A percentile compares a stretch with the other conserved stretches of the same genome.
Conservation (phyloP, 2,113 vertebrate genomes). For the Dicerorhinus sumatrensis region DNA sequence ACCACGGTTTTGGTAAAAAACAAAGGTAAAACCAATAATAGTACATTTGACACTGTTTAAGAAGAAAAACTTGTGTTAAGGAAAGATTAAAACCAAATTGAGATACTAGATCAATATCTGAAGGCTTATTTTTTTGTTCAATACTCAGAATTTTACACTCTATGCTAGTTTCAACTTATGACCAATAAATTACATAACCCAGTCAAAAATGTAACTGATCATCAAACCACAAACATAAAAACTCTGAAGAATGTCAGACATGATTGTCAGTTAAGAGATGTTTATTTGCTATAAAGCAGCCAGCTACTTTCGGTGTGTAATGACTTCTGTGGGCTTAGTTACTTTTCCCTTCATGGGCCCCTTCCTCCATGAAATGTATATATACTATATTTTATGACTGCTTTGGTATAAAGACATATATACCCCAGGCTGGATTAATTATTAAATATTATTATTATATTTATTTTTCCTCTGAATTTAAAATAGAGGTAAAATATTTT, state of each 20-base stretch:
- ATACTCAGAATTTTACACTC: not conserved
- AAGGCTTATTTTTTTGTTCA: not conserved
- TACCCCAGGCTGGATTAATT: not conserved
- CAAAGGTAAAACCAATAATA: not conserved
- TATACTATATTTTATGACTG: not conserved
- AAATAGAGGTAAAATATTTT: constrained; percentile 2
- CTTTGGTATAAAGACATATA: not conserved
- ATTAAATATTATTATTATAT: not conserved
- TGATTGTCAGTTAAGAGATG: not conserved
- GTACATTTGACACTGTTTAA: not conserved
- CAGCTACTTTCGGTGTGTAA: not conserved
- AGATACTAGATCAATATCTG: not conserved
- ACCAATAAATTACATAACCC: not conserved
- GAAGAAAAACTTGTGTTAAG: not conserved
- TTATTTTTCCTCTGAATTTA: not conserved
- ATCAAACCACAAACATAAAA: not conserved
- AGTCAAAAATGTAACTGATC: not conserved
- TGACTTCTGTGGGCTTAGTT: not conserved
- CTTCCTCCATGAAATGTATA: not conserved
- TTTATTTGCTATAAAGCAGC: not conserved
- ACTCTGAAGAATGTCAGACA: not conserved
- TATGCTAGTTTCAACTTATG: constrained; percentile 22
- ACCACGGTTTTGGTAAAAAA: not conserved
- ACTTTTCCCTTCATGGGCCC: not conserved
- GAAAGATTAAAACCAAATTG: not conserved